These are phyloP conservation scores for Prunella himalayana DNA, from an alignment of 2,113 vertebrate genomes.

Conservation along the genomic window DNA sequence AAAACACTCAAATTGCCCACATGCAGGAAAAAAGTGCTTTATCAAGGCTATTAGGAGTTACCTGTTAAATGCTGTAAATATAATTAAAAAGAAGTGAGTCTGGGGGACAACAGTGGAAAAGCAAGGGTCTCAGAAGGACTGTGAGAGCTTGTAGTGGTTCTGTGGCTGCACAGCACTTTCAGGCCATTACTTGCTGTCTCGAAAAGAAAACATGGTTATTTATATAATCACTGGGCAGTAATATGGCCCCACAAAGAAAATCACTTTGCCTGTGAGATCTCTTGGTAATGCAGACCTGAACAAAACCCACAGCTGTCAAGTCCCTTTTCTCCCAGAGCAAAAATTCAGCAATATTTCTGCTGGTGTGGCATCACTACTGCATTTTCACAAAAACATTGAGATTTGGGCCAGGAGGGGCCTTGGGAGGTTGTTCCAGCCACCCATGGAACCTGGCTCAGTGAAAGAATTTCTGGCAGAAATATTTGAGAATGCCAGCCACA, in stretches of 20 bases:
- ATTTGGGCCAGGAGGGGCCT: not conserved
- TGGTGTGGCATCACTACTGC: not conserved
- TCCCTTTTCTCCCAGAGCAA: not conserved
- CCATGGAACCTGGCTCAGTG: not conserved
- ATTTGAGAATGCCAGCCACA: not conserved
- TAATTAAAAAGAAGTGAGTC: not conserved
- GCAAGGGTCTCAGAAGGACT: not conserved
- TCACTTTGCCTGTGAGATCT: not conserved
- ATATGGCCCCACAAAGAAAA: not conserved
- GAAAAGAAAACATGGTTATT: conserved; percentile 32
- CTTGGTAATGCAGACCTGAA: not conserved
- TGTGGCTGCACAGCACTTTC: not conserved
- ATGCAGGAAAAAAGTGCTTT: not conserved
- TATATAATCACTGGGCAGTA: conserved; percentile 4
- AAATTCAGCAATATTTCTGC: not conserved
- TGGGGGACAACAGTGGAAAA: not conserved
- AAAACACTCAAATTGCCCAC: not conserved
- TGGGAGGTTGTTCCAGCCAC: not conserved
- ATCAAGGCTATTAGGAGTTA: not conserved
- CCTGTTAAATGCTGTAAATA: conserved; percentile 15
- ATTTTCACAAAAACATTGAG: not conserved
- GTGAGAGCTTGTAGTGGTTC: not conserved
- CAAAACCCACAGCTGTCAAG: not conserved
- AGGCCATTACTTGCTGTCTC: not conserved
- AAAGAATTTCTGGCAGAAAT: not conserved